Evolutionary conservation across 2,888 invertebrate genomes (phyloP).

Genomic region (Drosophila pseudotakahashii): DNA sequence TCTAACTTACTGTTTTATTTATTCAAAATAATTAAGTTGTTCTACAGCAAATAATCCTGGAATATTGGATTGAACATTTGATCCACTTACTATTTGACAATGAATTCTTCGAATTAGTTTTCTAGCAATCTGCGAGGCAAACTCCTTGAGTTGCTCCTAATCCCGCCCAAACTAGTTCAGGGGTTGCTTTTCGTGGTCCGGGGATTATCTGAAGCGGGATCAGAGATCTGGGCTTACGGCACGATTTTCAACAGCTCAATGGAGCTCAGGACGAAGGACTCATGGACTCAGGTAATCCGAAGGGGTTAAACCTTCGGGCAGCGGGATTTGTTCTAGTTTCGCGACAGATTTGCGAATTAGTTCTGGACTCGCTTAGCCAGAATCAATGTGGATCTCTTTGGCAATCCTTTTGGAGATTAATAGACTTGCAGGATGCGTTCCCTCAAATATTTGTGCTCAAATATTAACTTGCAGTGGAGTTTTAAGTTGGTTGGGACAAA

Average conservation of each 20-base stretch:
- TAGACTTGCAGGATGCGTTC: constrained; percentile 4
- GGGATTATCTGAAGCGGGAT: constrained; percentile 59
- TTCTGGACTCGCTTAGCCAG: constrained; percentile 24
- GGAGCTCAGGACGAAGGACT: constrained; percentile 58
- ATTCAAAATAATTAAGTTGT: no score
- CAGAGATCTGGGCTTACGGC: constrained; percentile 41
- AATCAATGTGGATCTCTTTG: constrained; percentile 30
- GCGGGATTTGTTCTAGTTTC: constrained; percentile 67
- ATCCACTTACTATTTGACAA: background rate
- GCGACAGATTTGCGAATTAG: constrained; percentile 61
- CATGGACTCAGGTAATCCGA: constrained; percentile 64
- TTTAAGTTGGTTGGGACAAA: constrained; percentile 4
- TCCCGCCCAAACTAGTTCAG: constrained; percentile 65
- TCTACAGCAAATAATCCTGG: background rate
- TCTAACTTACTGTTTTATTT: no score
- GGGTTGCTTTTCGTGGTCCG: constrained; percentile 36
- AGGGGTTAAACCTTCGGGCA: constrained; percentile 64
- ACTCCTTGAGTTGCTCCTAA: constrained; percentile 41
- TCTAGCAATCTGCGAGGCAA: background rate
- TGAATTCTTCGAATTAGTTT: constrained; percentile 54
- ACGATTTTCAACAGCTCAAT: constrained; percentile 72
- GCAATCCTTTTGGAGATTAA: constrained; percentile 31
- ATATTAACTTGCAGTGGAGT: background rate
- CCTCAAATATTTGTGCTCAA: constrained; percentile 17
- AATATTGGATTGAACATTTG: background rate